A percentile compares a stretch with the other conserved stretches of the same genome.
phyloP scores from a whole-genome alignment of 2,888 invertebrate genomes.

The Stenoptilia bipunctidactyla region DNA sequence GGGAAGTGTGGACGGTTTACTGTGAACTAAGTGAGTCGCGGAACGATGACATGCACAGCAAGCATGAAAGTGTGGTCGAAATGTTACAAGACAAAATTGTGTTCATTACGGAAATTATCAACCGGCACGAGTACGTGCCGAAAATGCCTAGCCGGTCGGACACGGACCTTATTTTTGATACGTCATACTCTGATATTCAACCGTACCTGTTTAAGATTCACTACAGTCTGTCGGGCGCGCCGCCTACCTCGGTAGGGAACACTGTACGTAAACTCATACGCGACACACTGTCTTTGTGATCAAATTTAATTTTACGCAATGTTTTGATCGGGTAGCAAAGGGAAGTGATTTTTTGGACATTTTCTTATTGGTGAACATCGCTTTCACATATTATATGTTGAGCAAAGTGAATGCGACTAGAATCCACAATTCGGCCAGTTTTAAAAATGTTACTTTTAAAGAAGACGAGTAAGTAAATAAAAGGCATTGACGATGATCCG shows the following conservation, averaged over 20 bases:
- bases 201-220: constrained; percentile 96
- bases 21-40: constrained; percentile 89
- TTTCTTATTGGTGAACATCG: background rate
- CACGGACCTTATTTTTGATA: constrained; percentile 94
- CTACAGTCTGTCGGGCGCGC: constrained; percentile 84
- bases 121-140: constrained; percentile 95
- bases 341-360: background rate
- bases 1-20: constrained; percentile 98
- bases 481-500: too few relatives aligned
- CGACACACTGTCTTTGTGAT: constrained; percentile 86
- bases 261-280: constrained; percentile 91
- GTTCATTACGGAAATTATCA: constrained; percentile 95
- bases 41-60: constrained; percentile 88
- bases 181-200: constrained; percentile 92
- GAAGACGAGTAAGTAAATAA: too few relatives aligned
- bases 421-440: too few relatives aligned
- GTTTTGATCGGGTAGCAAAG: background rate
- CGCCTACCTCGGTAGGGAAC: constrained; percentile 85
- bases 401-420: background rate
- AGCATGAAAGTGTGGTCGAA: constrained; percentile 89
- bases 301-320: too few relatives aligned
- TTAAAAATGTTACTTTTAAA: too few relatives aligned
- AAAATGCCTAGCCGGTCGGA: constrained; percentile 95
- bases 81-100: constrained; percentile 93
- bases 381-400: background rate